Base-by-base conservation (phyloP, 2,113 vertebrate genomes). In the Lophochroa leadbeateri region DNA sequence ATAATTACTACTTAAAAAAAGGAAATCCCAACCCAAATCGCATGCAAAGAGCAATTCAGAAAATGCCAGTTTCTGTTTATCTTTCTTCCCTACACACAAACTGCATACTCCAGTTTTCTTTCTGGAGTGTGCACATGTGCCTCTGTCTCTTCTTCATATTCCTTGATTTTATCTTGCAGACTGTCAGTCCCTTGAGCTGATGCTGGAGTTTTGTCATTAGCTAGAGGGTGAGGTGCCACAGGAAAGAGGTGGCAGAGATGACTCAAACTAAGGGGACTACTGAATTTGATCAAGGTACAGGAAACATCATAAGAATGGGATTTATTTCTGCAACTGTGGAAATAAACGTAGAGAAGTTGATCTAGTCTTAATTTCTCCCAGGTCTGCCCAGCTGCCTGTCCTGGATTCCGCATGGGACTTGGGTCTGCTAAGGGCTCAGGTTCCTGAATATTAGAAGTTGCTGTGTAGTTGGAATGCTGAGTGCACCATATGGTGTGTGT, bases 401-500 rank as follows among this genome's bases (percentile, higher is more conserved):
- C 75, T 47, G 24, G 28, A 19, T 61, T 71, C 50, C 16, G 18
- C 18, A 7, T 0, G n/a, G 53, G 28, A 28, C 37, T 64, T 13
- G 7, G 14, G 23, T 69, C 18, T 58, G 11, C 31, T 11, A 17
- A 58, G 63, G 17, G 33, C 43, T 90, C 35, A 31, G 55, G 17
- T 37, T 81, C 20, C 49, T 50, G 33, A 17, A 4, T 27, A 49
- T 39, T 57, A 16, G 39, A 31, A 29, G 18, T 58, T 29, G 61
- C 13, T 37, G 44, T 53, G 39, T 18, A 17, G 39, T 16, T 44
- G 15, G 27, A 77, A 70, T 5, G 37, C 46, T 24, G 29, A 35
- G 58, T 20, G 9, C 11, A 29, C 11, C 13, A 2, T 11, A 5
- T 2, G 1, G 29, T 2, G 14, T 27, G 39, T 43, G 41, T 13